These are phyloP conservation scores for Ornithoptera priamus DNA, from an alignment of 2,888 invertebrate species.

Conservation along the genomic window DNA sequence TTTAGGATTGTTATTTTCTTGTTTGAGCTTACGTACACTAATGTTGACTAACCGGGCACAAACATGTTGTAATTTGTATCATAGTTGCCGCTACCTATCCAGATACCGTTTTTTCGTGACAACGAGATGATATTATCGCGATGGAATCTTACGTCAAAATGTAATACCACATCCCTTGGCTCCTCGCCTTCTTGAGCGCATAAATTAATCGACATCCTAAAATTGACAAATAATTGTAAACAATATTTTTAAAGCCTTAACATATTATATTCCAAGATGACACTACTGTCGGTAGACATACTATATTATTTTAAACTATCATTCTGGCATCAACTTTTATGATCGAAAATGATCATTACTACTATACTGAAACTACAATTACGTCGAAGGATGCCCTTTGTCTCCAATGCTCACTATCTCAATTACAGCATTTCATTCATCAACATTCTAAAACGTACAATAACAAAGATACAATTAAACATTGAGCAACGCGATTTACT, in stretches of 20 bases:
- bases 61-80: constrained; percentile 77
- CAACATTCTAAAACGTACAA: not conserved
- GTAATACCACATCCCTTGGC: constrained; percentile 69
- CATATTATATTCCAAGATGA: too few relatives aligned
- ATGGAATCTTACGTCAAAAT: constrained; percentile 72
- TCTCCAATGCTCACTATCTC: too few relatives aligned
- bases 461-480: not conserved
- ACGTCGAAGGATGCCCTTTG: too few relatives aligned
- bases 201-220: constrained; percentile 72
- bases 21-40: not conserved
- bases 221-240: not conserved
- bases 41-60: constrained; percentile 59
- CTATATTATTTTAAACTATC: too few relatives aligned
- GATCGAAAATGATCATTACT: too few relatives aligned
- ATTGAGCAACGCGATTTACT: constrained; percentile 49
- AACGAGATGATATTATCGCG: constrained; percentile 73
- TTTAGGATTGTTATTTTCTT: not conserved
- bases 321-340: too few relatives aligned
- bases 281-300: too few relatives aligned
- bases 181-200: constrained; percentile 74
- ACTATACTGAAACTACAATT: too few relatives aligned
- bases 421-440: too few relatives aligned
- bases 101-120: constrained; percentile 69
- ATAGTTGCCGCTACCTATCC: constrained; percentile 74
- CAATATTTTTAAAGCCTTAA: too few relatives aligned